Base-by-base conservation (phyloP, 1,140 invertebrate species). In the Chymomyza costata region DNA sequence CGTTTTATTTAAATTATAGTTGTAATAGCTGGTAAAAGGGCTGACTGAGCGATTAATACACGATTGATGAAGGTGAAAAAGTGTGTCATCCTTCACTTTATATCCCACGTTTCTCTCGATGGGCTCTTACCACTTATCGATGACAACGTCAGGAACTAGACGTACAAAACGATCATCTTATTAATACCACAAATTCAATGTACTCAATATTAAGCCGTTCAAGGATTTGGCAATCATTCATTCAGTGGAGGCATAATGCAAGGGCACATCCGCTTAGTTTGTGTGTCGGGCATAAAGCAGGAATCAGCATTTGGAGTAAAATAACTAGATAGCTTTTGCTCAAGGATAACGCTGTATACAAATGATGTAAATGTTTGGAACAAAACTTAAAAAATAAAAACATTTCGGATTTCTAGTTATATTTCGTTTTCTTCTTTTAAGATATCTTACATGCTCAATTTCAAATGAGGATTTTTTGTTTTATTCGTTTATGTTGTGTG, bases 361-460 rank as follows among this genome's bases (percentile, higher is more conserved):
- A 58, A 54, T 31, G 43, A 59, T 53, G 56, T 51, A 63, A n/a
- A n/a, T n/a, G n/a, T n/a, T n/a, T n/a, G n/a, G n/a, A n/a, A n/a
- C n/a, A n/a, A n/a, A n/a, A n/a, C n/a, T n/a, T n/a, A n/a, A n/a
- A n/a, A n/a, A n/a, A n/a, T n/a, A n/a, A n/a, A 56, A 57, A 53
- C 47, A 52, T 28, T 54, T 78, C 71, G 64, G 59, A 65, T 73
- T 80, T 80, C 64, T 68, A 48, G 34, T 78, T 80, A 78, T 78
- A 73, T 78, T 80, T 80, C 73, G 74, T 3, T 68, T 65, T 52
- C 68, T 54, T 74, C 65, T 63, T 66, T 71, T 65, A 52, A 59
- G 73, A 73, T 80, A 65, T 80, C 64, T 80, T 80, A 80, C 73
- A 80, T 80, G 73, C 73, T 80, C 68, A 73, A 81, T 80, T 80